Conservation (phyloP, 1,140 invertebrate genomes). For the Macrobrachium rosenbergii region DNA sequence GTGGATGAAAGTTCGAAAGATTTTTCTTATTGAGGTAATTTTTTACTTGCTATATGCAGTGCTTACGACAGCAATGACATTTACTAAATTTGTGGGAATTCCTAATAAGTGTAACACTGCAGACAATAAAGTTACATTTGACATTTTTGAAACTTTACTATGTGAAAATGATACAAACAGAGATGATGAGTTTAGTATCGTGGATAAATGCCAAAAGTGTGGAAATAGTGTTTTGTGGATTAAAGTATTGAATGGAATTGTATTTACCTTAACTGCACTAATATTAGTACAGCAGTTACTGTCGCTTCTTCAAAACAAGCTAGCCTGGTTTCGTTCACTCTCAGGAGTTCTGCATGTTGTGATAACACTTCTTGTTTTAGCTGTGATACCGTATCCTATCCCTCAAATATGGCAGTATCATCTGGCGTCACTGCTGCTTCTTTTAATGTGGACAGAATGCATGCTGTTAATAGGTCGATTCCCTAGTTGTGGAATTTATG, state of each 20-base stretch:
- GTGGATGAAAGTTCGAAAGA: conserved; percentile 73
- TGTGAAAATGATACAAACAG: neutral
- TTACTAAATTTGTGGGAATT: conserved; percentile 63
- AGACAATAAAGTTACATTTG: too few species aligned
- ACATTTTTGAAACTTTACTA: too few species aligned
- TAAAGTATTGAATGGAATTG: conserved; percentile 25
- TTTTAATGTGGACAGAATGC: conserved; percentile 74
- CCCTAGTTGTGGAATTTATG: conserved; percentile 66
- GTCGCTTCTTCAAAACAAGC: conserved; percentile 52
- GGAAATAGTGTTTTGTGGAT: neutral
- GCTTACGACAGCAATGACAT: conserved; percentile 55
- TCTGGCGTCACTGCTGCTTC: conserved; percentile 72
- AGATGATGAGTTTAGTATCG: too few species aligned
- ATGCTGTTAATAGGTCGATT: conserved; percentile 73
- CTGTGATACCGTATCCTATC: conserved; percentile 33
- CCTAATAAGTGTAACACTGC: neutral
- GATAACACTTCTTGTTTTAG: conserved; percentile 60
- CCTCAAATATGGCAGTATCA: conserved; percentile 71
- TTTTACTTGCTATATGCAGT: conserved; percentile 72
- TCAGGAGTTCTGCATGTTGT: conserved; percentile 61
- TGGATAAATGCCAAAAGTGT: neutral
- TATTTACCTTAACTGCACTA: conserved; percentile 39
- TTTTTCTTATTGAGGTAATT: conserved; percentile 71
- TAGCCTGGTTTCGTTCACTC: conserved; percentile 57
- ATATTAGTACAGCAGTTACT: conserved; percentile 54